Conservation (phyloP, 2,113 vertebrate genomes). For the Entosphenus tridentatus region DNA sequence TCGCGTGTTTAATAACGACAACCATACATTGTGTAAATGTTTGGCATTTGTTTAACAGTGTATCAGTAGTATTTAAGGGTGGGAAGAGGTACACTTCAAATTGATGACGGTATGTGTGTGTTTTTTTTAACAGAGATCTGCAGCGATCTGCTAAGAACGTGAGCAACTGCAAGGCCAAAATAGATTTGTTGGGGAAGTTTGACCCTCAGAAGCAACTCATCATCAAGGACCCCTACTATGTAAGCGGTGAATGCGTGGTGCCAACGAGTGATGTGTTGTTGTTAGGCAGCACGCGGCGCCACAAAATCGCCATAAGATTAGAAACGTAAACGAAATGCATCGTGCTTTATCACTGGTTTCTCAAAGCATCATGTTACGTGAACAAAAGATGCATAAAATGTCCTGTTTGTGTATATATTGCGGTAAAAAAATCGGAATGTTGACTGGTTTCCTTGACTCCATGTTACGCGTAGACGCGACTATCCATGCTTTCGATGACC, state of each 20-base stretch:
- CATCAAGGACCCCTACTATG: constrained; percentile 60
- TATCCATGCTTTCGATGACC: no score
- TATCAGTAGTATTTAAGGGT: no score
- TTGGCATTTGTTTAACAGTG: no score
- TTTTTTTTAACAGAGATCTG: constrained; percentile 41
- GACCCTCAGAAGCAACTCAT: constrained; percentile 54
- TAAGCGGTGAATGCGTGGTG: constrained; percentile 21
- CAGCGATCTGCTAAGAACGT: constrained; percentile 40
- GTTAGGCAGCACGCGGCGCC: not conserved
- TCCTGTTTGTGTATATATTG: not conserved
- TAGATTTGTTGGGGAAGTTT: constrained; percentile 50
- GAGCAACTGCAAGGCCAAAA: constrained; percentile 35
- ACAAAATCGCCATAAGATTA: not conserved
- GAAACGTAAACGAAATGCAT: not conserved
- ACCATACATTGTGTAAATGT: no score
- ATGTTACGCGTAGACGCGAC: no score
- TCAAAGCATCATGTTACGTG: not conserved
- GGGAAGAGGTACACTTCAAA: no score
- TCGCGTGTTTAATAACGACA: no score
- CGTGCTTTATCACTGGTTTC: not conserved
- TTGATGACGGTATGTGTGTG: constrained; percentile 9
- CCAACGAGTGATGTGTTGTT: not conserved
- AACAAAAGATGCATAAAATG: not conserved
- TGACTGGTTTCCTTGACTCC: no score
- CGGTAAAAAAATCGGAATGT: no score